Evolutionary conservation across 1,140 invertebrate species (phyloP), one percentile per base, ranked within the genome.

Genomic region (Ooceraea biroi): DNA sequence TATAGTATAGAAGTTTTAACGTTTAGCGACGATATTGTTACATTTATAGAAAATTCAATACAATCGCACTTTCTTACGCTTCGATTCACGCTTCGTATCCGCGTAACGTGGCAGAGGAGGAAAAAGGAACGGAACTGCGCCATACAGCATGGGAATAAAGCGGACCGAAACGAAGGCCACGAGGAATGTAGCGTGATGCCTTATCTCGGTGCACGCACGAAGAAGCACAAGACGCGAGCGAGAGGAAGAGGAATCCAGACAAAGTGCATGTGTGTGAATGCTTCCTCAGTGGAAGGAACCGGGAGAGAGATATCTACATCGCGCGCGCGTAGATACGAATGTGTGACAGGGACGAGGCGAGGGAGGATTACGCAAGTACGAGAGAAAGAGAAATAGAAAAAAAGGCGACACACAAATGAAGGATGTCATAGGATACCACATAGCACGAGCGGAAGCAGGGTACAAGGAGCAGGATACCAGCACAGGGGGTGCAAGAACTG

Each of bases 351-450:
- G 65, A 80, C 36, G 52, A 27, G 44, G 69, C 12, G 22, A 44
- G 48, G 22, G 12, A 44, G 61, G 48, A 78, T 78, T 78, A 55
- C 44, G 50, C 76, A n/a, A 78, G 46, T 55, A 44, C 52, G 60
- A 77, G 17, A 25, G 73, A 52, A 22, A 36, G 12, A n/a, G n/a
- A n/a, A n/a, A n/a, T n/a, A n/a, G n/a, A n/a, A n/a, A n/a, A n/a
- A n/a, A 41, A 17, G 36, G 74, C 52, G 19, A 52, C 14, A 3
- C 17, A 22, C 5, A 19, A n/a, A 77, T 19, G 60, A 66, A 66
- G n/a, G 60, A 66, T 77, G 60, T 46, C 25, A 52, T 14, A 50
- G 57, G 44, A 77, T 65, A 58, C 36, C 22, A 30, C 46, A 14
- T 41, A 65, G 48, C 52, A 22, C 76, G 63, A 55, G 36, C 65